Evolutionary conservation across 1,140 invertebrate species (phyloP).

Genomic region (Drosophila novamexicana): DNA sequence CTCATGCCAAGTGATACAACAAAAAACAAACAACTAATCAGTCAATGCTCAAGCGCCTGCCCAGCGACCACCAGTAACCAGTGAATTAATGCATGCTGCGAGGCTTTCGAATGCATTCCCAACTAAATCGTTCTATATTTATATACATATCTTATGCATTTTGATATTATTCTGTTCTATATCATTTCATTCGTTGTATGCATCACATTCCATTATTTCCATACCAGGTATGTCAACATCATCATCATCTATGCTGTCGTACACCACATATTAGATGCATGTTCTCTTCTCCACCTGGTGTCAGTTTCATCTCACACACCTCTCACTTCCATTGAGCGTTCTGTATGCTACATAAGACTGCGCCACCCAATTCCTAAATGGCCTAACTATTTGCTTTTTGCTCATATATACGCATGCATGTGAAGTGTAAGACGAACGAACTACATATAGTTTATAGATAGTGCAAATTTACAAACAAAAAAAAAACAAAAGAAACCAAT

Average conservation of each 20-base stretch:
- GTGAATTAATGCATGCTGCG: slow-evolving; percentile 53
- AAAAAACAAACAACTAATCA: neutral
- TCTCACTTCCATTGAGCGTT: slow-evolving; percentile 13
- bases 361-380: slow-evolving; percentile 6
- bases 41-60: slow-evolving; percentile 25
- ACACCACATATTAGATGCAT: slow-evolving; percentile 26
- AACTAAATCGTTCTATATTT: slow-evolving; percentile 10
- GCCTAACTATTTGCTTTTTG: slow-evolving; percentile 7
- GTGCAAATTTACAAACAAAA: slow-evolving; percentile 29
- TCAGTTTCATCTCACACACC: slow-evolving; percentile 10
- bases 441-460: slow-evolving; percentile 35
- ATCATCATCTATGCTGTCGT: slow-evolving; percentile 5
- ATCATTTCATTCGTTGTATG: slow-evolving; percentile 41
- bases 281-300: slow-evolving; percentile 10
- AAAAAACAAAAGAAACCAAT: neutral
- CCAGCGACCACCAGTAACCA: slow-evolving; percentile 36
- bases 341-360: slow-evolving; percentile 29
- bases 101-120: slow-evolving; percentile 53
- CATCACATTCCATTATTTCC: slow-evolving; percentile 15
- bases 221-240: neutral
- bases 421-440: slow-evolving; percentile 41
- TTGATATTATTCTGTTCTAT: slow-evolving; percentile 33
- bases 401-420: slow-evolving; percentile 21
- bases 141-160: slow-evolving; percentile 10
- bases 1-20: slow-evolving; percentile 44